Percentiles rank a stretch among this genome's conserved stretches.
phyloP scores from a whole-genome alignment of 1,140 invertebrate genomes.

The Hypsibius dujardini region DNA sequence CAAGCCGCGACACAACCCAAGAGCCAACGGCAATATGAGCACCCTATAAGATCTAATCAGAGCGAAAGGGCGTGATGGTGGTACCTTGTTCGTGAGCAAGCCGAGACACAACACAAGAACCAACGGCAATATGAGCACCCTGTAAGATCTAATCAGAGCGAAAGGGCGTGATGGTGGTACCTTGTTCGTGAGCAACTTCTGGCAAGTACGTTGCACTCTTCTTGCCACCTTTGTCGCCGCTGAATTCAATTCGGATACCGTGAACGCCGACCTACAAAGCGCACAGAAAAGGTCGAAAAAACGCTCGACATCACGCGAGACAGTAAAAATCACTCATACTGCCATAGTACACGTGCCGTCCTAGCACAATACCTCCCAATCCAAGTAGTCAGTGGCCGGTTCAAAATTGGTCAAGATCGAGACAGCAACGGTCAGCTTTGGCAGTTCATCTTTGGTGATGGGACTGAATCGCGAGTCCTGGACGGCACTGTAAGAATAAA shows the following conservation, averaged over 20 bases:
- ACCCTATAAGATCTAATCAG: too few species aligned
- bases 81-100: too few species aligned
- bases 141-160: too few species aligned
- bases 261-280: conserved; percentile 57
- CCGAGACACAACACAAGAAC: too few species aligned
- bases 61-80: too few species aligned
- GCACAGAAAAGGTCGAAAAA: conserved; percentile 16
- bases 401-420: conserved; percentile 89
- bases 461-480: conserved; percentile 92
- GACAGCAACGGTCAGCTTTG: conserved; percentile 76
- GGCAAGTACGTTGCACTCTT: conserved; percentile 93
- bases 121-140: too few species aligned
- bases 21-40: too few species aligned
- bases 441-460: conserved; percentile 78
- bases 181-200: conserved; percentile 90
- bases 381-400: conserved; percentile 76
- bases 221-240: conserved; percentile 81
- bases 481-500: conserved; percentile 56
- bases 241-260: conserved; percentile 93
- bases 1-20: too few species aligned
- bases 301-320: neutral
- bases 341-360: neutral
- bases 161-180: conserved; percentile 36
- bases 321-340: neutral
- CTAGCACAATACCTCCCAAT: conserved; percentile 56